Base-by-base conservation (phyloP, 1,140 invertebrate species). In the Drosophila seguyi region DNA sequence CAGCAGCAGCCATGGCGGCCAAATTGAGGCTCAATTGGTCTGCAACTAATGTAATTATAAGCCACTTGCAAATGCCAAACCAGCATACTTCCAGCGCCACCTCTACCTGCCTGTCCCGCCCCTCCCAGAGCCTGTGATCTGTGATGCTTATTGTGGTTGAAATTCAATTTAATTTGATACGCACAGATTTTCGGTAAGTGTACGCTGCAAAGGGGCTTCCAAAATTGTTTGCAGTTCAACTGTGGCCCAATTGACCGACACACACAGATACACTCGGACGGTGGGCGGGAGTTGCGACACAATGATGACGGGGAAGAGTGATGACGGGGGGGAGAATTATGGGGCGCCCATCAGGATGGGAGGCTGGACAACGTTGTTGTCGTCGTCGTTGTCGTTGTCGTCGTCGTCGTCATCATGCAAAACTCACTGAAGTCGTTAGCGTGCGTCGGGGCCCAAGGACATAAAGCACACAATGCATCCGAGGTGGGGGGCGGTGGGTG, bases 341-440 rank as follows among this genome's bases (percentile, higher is more conserved):
- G 74, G 61, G 60, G 39, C 47, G 72, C 34, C 45, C 53, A 78
- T 62, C 75, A 60, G 38, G 65, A 61, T 31, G 48, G 59, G 39
- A n/a, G 59, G 39, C 44, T 47, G 45, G 47, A 63, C 83, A 66
- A 72, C 74, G 79, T 73, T 66, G 66, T 73, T 38, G 71, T 71
- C 72, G 68, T 66, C 47, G 65, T 69, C 75, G 41, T 65, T 42
- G 50, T 58, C 20, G 36, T 67, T 47, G 42, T 74, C 62, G 42
- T 68, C 78, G 47, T 81, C 81, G 58, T 79, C 83, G n/a, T n/a
- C n/a, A 75, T 80, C 83, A 87, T 87, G 84, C 84, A 87, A 87
- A 87, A 87, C 84, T 88, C 84, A 90, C 84, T 87, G 76, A 84
- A 88, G 83, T 87, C 83, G 83, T 88, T 87, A 84, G 83, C 83